These are phyloP conservation scores for Salarias fasciatus DNA, from an alignment of 2,797 vertebrate species.

Conservation along the genomic window DNA sequence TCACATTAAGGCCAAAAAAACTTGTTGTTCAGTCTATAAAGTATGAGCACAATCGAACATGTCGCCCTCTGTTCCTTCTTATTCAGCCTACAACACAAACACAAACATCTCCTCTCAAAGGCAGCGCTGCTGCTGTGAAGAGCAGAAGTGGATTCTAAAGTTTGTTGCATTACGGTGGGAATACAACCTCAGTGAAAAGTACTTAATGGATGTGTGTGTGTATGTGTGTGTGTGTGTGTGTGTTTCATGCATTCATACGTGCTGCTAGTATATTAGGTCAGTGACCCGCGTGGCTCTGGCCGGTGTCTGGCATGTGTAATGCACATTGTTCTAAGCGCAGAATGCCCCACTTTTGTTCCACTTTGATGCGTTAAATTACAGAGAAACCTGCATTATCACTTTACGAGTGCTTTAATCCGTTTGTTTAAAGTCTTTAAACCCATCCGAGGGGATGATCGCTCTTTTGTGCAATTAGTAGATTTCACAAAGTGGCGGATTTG, in stretches of 20 bases:
- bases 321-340: slow-evolving; percentile 73
- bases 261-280: slow-evolving; percentile 57
- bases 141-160: too few relatives aligned
- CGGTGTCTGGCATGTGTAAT: slow-evolving; percentile 54
- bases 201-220: slow-evolving; percentile 10
- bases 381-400: slow-evolving; percentile 82
- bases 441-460: slow-evolving; percentile 82
- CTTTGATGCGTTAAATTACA: slow-evolving; percentile 79
- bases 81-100: too few relatives aligned
- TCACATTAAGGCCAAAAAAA: too few relatives aligned
- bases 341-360: slow-evolving; percentile 74
- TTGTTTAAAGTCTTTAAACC: slow-evolving; percentile 82
- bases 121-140: too few relatives aligned
- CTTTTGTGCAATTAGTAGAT: slow-evolving; percentile 83
- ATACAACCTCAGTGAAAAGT: too few relatives aligned
- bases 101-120: too few relatives aligned
- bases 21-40: too few relatives aligned
- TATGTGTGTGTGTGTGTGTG: slow-evolving; percentile 11
- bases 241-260: slow-evolving; percentile 36
- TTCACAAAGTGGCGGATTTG: slow-evolving; percentile 80
- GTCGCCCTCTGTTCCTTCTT: too few relatives aligned
- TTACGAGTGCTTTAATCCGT: slow-evolving; percentile 79
- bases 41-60: too few relatives aligned
- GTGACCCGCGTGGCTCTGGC: slow-evolving; percentile 44
- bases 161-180: too few relatives aligned